These are phyloP conservation scores for Chelon labrosus DNA, from an alignment of 2,797 vertebrate species.

Conservation along the genomic window DNA sequence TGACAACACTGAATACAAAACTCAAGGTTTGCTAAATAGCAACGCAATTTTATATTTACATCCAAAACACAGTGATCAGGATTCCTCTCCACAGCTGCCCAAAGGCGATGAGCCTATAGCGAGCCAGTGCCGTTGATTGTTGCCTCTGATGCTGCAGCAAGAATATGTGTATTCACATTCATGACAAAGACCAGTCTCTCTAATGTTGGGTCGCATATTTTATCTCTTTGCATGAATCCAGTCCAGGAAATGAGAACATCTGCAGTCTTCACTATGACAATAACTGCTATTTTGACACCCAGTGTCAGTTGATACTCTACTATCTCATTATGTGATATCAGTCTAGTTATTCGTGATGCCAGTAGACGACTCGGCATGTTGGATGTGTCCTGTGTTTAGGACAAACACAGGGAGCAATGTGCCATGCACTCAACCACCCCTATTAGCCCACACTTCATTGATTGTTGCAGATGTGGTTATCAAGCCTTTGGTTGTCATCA, in stretches of 20 bases:
- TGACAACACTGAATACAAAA: conserved; percentile 29
- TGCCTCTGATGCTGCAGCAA: conserved; percentile 24
- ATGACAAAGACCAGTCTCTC: conserved; percentile 22
- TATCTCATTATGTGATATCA: conserved; percentile 2
- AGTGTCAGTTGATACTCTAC: conserved; percentile 11
- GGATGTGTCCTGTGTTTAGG: conserved; percentile 22
- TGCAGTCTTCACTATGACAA: conserved; percentile 19
- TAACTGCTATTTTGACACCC: conserved; percentile 22
- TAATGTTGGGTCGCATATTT: conserved; percentile 25
- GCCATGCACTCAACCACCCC: conserved; percentile 24
- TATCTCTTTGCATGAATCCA: conserved; percentile 24
- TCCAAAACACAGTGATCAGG: conserved; percentile 24
- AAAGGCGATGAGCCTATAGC: conserved; percentile 20
- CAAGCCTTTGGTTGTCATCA: conserved; percentile 49
- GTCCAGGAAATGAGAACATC: conserved; percentile 53
- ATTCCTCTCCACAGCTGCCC: conserved; percentile 34
- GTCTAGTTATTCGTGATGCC: conserved; percentile 7
- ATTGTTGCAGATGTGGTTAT: conserved; percentile 50
- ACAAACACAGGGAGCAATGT: conserved; percentile 33
- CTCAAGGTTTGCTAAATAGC: conserved; percentile 22
- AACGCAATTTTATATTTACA: conserved; percentile 25
- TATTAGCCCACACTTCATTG: conserved; percentile 51
- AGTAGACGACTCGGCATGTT: conserved; percentile 27
- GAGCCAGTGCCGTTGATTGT: conserved; percentile 26
- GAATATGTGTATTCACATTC: conserved; percentile 27